phyloP scores from a whole-genome alignment of 2,888 invertebrate genomes.

The Drosophila longiperda region DNA sequence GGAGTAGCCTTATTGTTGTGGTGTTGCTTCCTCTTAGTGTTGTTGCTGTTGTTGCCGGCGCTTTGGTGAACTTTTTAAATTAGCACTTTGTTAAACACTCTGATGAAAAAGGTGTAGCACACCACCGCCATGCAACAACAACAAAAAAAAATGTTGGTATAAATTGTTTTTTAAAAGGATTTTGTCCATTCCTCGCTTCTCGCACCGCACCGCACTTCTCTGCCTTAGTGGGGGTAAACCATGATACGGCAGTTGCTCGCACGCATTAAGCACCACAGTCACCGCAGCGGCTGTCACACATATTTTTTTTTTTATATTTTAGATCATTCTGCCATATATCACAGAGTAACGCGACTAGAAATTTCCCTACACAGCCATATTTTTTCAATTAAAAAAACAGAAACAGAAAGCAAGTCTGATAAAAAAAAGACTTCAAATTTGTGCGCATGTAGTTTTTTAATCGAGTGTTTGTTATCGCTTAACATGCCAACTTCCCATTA shows the following conservation, averaged over 20 bases:
- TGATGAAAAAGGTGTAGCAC: conserved; percentile 76
- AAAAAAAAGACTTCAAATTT: background rate
- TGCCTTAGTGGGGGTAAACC: conserved; percentile 46
- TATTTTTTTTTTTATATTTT: conserved; percentile 39
- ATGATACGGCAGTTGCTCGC: conserved; percentile 74
- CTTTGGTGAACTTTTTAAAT: conserved; percentile 81
- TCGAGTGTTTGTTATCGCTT: background rate
- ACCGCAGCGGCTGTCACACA: conserved; percentile 68
- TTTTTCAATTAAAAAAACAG: conserved; percentile 22
- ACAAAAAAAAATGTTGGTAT: conserved; percentile 59
- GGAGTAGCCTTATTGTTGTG: conserved; percentile 48
- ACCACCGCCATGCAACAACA: conserved; percentile 14
- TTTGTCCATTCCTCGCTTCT: conserved; percentile 64
- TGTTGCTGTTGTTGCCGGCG: conserved; percentile 39
- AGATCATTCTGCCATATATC: conserved; percentile 36
- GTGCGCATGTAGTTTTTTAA: background rate
- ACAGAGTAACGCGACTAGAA: conserved; percentile 17
- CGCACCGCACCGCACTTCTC: background rate
- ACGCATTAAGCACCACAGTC: conserved; percentile 70
- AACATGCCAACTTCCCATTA: background rate
- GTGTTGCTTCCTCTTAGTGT: conserved; percentile 41
- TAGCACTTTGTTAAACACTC: conserved; percentile 83
- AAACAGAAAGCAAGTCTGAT: background rate
- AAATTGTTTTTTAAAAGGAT: conserved; percentile 81
- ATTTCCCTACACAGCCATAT: conserved; percentile 30